phyloP scores from a whole-genome alignment of 2,888 invertebrate genomes.

The Stenoptilia bipunctidactyla region DNA sequence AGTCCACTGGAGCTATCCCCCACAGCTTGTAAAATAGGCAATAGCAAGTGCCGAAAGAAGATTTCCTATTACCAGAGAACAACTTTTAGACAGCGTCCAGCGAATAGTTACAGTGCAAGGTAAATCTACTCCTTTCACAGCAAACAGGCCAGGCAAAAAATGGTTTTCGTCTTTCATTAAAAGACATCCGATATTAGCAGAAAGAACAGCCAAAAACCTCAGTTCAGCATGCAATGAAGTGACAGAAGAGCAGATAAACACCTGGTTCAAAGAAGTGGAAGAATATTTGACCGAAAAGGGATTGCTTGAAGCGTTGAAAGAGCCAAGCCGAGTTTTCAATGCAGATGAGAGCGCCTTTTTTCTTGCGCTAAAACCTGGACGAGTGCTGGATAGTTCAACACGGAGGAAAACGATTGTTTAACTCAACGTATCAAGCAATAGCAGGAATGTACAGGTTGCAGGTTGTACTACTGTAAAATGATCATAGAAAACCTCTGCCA shows the following conservation, averaged over 20 bases:
- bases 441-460: no score
- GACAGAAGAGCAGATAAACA: slow-evolving; percentile 17
- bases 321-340: no score
- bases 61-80: slow-evolving; percentile 18
- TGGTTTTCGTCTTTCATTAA: slow-evolving; percentile 21
- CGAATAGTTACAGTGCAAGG: slow-evolving; percentile 9
- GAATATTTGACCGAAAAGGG: slow-evolving; percentile 14
- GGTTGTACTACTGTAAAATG: no score
- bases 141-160: slow-evolving; percentile 21
- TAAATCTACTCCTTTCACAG: slow-evolving; percentile 13
- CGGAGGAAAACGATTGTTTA: no score
- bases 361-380: no score
- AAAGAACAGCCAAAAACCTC: slow-evolving; percentile 19
- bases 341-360: no score
- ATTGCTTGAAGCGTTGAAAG: slow-evolving; percentile 15
- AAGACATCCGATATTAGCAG: slow-evolving; percentile 18
- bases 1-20: no score
- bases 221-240: slow-evolving; percentile 18
- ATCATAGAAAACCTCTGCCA: no score
- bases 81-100: slow-evolving; percentile 17
- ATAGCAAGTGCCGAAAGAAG: slow-evolving; percentile 15
- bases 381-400: no score
- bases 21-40: slow-evolving; percentile 19
- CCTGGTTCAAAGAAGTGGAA: slow-evolving; percentile 20
- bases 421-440: no score